These are phyloP conservation scores for Eupithecia inturbata DNA, from an alignment of 2,888 invertebrate species.

Conservation along the genomic window DNA sequence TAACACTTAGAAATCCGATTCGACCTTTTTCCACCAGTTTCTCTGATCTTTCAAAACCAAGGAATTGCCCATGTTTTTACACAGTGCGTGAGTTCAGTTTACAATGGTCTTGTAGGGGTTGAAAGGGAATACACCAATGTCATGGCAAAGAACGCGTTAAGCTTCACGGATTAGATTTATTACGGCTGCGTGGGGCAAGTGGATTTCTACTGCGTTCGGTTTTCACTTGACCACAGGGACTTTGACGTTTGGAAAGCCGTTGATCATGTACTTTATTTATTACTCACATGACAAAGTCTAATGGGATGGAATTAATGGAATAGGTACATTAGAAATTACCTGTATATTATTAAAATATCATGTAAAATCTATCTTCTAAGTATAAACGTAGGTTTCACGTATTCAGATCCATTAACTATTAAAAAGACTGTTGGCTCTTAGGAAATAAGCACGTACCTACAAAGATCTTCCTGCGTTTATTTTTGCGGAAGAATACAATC, in stretches of 20 bases:
- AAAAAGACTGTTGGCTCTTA: background rate
- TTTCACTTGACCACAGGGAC: constrained; percentile 4
- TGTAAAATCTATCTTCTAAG: background rate
- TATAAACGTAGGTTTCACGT: background rate
- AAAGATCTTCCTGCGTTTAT: no score
- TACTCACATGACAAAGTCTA: background rate
- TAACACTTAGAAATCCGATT: constrained; percentile 51
- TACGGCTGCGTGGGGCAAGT: constrained; percentile 29
- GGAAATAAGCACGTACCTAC: background rate
- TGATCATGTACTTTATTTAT: background rate
- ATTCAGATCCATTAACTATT: background rate
- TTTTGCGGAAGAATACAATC: background rate
- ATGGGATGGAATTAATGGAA: background rate
- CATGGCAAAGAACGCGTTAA: constrained; percentile 46
- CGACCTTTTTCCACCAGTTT: constrained; percentile 30
- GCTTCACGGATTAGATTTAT: constrained; percentile 44
- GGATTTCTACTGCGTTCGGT: constrained; percentile 11
- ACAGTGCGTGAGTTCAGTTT: constrained; percentile 24
- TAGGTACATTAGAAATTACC: constrained; percentile 6
- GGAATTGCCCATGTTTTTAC: constrained; percentile 5
- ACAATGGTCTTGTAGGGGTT: constrained; percentile 28
- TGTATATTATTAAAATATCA: constrained; percentile 2
- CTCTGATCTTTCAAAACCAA: constrained; percentile 28
- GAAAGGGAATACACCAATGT: constrained; percentile 46
- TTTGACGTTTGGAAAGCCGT: background rate